phyloP scores from a whole-genome alignment of 2,797 vertebrate genomes.

The Nyctalus aviator region DNA sequence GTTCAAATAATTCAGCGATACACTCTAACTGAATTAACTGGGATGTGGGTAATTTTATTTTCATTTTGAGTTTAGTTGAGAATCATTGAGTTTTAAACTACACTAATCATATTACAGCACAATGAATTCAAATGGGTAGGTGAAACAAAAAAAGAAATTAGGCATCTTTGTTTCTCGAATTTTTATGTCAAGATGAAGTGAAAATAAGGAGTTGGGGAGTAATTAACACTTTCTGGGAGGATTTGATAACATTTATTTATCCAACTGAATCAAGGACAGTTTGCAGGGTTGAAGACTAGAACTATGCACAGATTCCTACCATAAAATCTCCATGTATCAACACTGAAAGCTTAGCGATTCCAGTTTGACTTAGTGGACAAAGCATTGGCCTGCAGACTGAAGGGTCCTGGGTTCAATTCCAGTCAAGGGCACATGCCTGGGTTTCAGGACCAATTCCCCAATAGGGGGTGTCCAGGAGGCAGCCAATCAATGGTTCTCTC shows the following conservation, averaged over 20 bases:
- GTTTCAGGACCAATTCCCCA: too few species aligned
- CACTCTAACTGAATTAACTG: slow-evolving; percentile 45
- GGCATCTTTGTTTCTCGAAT: slow-evolving; percentile 1
- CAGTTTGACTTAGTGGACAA: too few species aligned
- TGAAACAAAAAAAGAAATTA: slow-evolving; percentile 53
- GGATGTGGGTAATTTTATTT: not conserved
- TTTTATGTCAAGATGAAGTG: slow-evolving; percentile 8
- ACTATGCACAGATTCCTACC: not conserved
- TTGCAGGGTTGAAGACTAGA: not conserved
- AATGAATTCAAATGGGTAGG: not conserved
- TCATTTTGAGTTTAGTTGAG: slow-evolving; percentile 29
- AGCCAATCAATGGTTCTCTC: too few species aligned
- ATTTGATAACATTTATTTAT: not conserved
- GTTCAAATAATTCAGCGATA: not conserved
- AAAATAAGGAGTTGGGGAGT: not conserved
- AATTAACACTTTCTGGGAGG: not conserved
- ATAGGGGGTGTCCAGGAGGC: too few species aligned
- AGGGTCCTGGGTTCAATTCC: too few species aligned
- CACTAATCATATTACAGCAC: not conserved
- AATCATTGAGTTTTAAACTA: slow-evolving; percentile 8
- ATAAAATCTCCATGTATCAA: not conserved
- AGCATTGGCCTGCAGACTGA: too few species aligned
- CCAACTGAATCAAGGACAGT: not conserved
- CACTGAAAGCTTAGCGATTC: not conserved
- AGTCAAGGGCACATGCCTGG: too few species aligned